Evolutionary conservation across 1,140 invertebrate genomes (phyloP), one percentile per base, ranked within the genome.

Genomic region (Trypoxylus dichotomus): DNA sequence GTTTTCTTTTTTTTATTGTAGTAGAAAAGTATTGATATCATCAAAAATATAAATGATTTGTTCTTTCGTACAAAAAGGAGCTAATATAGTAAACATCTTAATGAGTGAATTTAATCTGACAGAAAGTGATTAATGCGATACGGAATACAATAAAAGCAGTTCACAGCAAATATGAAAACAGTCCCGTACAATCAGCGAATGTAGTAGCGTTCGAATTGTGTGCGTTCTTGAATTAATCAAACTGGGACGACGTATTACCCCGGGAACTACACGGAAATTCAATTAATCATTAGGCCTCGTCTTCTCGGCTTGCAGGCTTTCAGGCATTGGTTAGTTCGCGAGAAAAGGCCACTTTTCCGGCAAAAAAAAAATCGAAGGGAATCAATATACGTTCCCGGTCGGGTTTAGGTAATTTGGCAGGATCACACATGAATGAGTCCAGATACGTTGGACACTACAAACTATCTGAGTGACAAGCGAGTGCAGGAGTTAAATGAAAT

Each of bases 401-500:
- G 32, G 32, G 32, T 37, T 63, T 63, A 81, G 80, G 82, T 83
- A 83, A 83, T 83, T 84, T 83, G 81, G 76, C 82, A 82, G 79
- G 76, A 83, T 83, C 82, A 82, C 83, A 82, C 79, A 83, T 81
- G 82, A 80, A 80, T 82, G 75, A 78, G 73, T 80, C 74, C 72
- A n/a, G 77, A 72, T 77, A 78, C 78, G 73, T 74, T 77, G 78
- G 41, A 29, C 25, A 42, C 74, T 84, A 83, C 68, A 71, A 79
- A 76, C 76, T 42, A 58, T 78, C 78, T 85, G 84, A 85, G 81
- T 84, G 84, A 84, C 84, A 84, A 83, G 78, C 80, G 78, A 63
- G 80, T 79, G 80, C 79, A 83, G 81, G 82, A 85, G 82, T 85
- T 85, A 85, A 85, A 85, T 85, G 84, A 85, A 85, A 85, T 81